Conservation (phyloP, 2,797 vertebrate genomes). For the Hirundo rustica region DNA sequence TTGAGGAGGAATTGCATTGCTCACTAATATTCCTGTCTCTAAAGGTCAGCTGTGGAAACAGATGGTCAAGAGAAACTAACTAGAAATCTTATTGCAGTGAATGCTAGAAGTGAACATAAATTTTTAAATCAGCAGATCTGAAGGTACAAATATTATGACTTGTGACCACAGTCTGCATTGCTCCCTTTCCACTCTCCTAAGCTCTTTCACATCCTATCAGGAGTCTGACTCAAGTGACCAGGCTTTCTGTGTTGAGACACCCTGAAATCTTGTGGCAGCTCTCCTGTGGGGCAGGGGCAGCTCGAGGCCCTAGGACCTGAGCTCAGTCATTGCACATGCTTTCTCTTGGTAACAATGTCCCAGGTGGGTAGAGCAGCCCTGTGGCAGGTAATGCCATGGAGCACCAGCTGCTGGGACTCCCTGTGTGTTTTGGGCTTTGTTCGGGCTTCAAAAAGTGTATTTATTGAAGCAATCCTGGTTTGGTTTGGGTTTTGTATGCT, state of each 20-base stretch:
- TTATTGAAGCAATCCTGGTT: neutral
- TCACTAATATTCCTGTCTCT: neutral
- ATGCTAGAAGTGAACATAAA: neutral
- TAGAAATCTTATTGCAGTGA: neutral
- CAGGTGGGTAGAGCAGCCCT: neutral
- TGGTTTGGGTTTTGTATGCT: neutral
- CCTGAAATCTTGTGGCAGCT: neutral
- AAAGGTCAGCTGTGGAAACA: constrained; percentile 23
- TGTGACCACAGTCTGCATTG: neutral
- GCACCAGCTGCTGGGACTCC: neutral
- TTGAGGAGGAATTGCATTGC: neutral
- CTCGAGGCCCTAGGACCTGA: neutral
- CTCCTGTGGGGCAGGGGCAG: neutral
- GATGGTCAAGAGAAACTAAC: neutral
- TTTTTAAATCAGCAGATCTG: constrained; percentile 1
- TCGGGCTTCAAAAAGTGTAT: neutral
- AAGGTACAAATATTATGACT: constrained; percentile 8
- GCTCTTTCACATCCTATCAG: neutral
- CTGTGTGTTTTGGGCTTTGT: neutral
- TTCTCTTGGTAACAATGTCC: neutral
- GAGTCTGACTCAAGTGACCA: neutral
- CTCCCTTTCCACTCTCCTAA: neutral
- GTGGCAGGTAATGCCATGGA: neutral
- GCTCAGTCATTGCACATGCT: neutral
- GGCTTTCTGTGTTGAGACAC: neutral